Evolutionary conservation across 2,888 invertebrate species (phyloP).

Genomic region (Oscheius sp.): DNA sequence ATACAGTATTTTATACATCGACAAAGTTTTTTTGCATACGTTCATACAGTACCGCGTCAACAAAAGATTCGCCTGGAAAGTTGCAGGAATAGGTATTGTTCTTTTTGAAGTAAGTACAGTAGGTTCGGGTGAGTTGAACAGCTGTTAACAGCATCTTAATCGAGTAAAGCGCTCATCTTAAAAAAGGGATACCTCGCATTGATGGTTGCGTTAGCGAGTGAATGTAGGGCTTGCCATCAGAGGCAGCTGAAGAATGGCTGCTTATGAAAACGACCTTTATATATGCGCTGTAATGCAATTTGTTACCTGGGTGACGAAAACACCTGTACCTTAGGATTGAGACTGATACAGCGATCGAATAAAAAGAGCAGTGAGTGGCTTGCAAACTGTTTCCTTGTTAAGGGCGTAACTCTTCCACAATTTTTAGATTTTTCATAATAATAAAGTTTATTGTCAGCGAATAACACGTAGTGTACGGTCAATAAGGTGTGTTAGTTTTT

Average conservation of each 20-base stretch:
- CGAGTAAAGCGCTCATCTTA: neutral
- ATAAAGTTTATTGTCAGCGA: conserved; percentile 27
- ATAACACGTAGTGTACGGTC: neutral
- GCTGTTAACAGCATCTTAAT: conserved; percentile 22
- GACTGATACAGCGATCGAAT: too few relatives aligned
- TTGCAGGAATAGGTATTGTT: neutral
- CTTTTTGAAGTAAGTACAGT: conserved; percentile 10
- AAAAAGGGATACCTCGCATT: conserved; percentile 3
- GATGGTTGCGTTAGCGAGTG: neutral
- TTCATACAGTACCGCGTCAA: conserved; percentile 9
- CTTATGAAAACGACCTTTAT: neutral
- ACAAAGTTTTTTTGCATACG: neutral
- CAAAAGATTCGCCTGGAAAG: neutral
- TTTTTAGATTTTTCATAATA: neutral
- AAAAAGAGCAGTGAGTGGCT: too few relatives aligned
- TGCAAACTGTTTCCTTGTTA: too few relatives aligned
- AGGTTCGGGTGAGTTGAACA: neutral
- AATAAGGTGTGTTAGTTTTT: neutral
- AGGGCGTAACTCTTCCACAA: too few relatives aligned
- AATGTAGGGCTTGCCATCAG: neutral
- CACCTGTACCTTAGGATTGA: conserved; percentile 4
- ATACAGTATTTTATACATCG: neutral
- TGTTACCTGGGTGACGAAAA: conserved; percentile 17
- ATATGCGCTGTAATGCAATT: neutral
- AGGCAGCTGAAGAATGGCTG: conserved; percentile 1